Evolutionary conservation across 2,113 vertebrate species (phyloP), one percentile per base, ranked within the genome.

Genomic region (Pundamilia nyererei): DNA sequence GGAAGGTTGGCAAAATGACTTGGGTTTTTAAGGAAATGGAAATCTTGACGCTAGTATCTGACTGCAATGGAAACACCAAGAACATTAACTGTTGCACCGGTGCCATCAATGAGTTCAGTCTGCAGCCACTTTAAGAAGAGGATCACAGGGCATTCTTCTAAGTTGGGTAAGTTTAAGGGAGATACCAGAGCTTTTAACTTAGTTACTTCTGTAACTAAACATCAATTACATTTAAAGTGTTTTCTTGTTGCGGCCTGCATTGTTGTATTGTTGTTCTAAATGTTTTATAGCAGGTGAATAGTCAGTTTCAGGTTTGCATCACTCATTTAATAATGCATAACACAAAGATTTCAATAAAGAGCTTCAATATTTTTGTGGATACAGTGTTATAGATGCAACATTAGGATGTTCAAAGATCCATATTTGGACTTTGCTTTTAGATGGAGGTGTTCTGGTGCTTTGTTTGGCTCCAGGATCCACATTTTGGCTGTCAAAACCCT

Each of bases 11-110:
- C 9, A 75, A 47, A 72, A 75, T 29, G 10, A 29, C 9, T 47
- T 75, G 68, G 68, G 38, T 11, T 72, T 72, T 72, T 11, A 47
- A 75, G 24, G 24, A 75, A 75, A 75, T 47, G 40, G 68, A 75
- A 75, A 17, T 47, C 9, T 29, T 47, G 68, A 49, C 1, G 4
- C 14, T 29, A 7, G 42, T 47, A 19, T 49, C 14, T 19, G 9
- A 15, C 70, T 75, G 10, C 42, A 31, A 12, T 47, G 70, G 70
- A 75, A 75, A 19, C 14, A 29, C 40, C 12, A 0, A 45, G 9
- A 35, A 45, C n/a, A 72, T 6, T 72, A 26, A 15, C 68, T 26
- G 0, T 45, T 72, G 1, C 5, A 62, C 21, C 2, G 5, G 3
- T 26, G 21, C 21, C 42, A 77, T 49, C 15, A 49, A 8, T 49